Evolutionary conservation across 2,888 invertebrate species (phyloP), one percentile per base, ranked within the genome.

Genomic region (Chrysodeixis includens): DNA sequence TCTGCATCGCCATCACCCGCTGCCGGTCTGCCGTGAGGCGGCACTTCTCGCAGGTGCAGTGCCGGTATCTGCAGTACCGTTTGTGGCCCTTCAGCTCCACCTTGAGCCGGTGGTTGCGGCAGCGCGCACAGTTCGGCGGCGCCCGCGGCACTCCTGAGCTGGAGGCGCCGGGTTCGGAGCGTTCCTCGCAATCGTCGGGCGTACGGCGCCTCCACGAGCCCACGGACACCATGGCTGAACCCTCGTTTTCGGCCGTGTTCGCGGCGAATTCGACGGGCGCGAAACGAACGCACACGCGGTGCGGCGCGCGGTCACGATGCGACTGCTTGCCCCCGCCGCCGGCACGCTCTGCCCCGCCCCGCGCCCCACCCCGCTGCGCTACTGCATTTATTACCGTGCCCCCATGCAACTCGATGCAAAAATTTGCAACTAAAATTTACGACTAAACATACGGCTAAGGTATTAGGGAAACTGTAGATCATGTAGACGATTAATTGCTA

Each of bases 1-100:
- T 98, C 94, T 98, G 98, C 86, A 96, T 93, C 67, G 98, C 98
- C 98, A 98, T 99, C 66, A 98, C 97, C 18, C 97, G 95, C 92
- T 98, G 98, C 55, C 99, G 93, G 86, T 98, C 98, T 0, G 97
- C 97, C 0, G 98, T 98, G 66, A 98, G 93, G 71, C 97, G 96
- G 90, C 99, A 99, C 93, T 98, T 98, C 78, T 97, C 97, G 92
- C 99, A 99, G 70, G 95, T 96, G 93, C 99, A 99, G 87, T 96
- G 96, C 74, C 98, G 97, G 93, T 96, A 98, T 85, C 97, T 96
- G 96, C 99, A 99, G 93, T 98, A 98, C 32, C 98, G 96, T 91
- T 99, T 99, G 95, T 99, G 99, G 16, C 98, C 98, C 92, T 98
- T 98, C 75, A 99, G 96, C 90, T 97, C 97, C 78, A 98, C 97